Conservation (phyloP, 2,113 vertebrate species). For the Arizona elegans region DNA sequence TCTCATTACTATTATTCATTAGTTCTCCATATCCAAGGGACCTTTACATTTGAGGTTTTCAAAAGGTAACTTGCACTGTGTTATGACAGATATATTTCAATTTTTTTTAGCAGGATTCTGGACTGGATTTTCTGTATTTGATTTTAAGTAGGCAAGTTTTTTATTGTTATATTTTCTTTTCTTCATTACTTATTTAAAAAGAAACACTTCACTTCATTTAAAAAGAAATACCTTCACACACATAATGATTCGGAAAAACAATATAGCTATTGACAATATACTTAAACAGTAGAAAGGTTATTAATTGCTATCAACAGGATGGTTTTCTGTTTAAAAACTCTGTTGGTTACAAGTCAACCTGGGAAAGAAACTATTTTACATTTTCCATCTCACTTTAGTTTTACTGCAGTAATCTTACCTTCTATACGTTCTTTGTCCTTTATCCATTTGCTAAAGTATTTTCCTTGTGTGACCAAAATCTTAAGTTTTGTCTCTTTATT, state of each 20-base stretch:
- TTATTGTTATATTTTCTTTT: not conserved
- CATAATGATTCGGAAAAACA: not conserved
- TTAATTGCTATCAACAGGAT: not conserved
- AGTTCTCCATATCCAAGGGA: not conserved
- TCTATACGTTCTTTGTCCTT: not conserved
- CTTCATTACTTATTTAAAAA: not conserved
- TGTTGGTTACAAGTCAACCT: not conserved
- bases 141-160: not conserved
- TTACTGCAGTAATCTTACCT: not conserved
- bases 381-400: constrained; percentile 6
- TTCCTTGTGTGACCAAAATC: constrained; percentile 26
- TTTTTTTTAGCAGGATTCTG: too few relatives aligned
- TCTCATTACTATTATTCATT: not conserved
- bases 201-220: not conserved
- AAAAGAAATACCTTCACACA: not conserved
- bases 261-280: not conserved
- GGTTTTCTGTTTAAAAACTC: not conserved
- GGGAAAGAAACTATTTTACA: not conserved
- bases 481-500: constrained; percentile 41
- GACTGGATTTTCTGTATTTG: not conserved
- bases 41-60: not conserved
- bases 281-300: not conserved
- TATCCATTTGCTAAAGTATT: constrained; percentile 24
- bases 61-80: not conserved
- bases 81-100: not conserved